Evolutionary conservation across 2,797 vertebrate genomes (phyloP).

Genomic region (Harpagifer antarcticus): DNA sequence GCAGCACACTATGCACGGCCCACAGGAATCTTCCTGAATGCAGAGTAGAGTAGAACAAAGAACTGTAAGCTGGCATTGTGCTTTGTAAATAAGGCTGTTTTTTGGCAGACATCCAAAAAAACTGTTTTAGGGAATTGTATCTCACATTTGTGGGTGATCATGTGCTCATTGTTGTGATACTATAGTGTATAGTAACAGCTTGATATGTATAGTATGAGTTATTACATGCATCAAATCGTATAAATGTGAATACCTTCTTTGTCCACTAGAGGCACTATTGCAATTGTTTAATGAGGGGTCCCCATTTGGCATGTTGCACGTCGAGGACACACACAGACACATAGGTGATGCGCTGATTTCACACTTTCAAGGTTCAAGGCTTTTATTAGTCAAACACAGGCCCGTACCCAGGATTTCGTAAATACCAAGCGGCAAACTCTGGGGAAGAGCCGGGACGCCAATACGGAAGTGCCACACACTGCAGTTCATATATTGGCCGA

Average conservation of each 20-base stretch:
- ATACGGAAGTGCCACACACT: no score
- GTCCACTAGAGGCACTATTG: not conserved
- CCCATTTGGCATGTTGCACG: no score
- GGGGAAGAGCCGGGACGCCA: no score
- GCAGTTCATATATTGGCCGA: no score
- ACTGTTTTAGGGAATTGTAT: constrained; percentile 31
- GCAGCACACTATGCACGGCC: constrained; percentile 40
- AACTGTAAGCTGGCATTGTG: constrained; percentile 56
- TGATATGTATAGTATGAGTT: not conserved
- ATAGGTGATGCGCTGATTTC: no score
- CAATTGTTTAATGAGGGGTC: not conserved
- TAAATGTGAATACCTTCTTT: not conserved
- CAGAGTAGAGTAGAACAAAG: constrained; percentile 62
- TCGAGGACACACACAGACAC: not conserved
- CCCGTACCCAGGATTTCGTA: no score
- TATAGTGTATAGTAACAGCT: not conserved
- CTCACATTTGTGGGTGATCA: constrained; percentile 42
- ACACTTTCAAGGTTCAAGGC: no score
- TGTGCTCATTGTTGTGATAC: constrained; percentile 13
- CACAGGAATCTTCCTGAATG: constrained; percentile 55
- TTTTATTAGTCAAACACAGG: no score
- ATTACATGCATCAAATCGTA: not conserved
- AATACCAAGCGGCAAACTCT: no score
- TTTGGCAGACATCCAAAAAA: not conserved
- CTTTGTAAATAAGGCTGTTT: constrained; percentile 58